Base-by-base conservation (phyloP, 1,140 invertebrate genomes). In the Drusus annulatus region DNA sequence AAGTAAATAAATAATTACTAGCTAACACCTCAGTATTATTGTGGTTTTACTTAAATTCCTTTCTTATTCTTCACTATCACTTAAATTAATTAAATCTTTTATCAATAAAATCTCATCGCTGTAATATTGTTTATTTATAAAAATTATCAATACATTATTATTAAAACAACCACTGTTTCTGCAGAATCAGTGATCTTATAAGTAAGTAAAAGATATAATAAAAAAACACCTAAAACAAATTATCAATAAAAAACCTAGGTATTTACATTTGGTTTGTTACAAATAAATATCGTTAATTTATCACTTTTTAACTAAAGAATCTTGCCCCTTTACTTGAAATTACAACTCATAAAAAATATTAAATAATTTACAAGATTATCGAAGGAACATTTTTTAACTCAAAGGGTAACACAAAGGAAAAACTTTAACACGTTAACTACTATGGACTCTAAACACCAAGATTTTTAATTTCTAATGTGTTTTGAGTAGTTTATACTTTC, bases 201-300 rank as follows among this genome's bases (percentile, higher is more conserved):
- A 52, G 13, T 51, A 45, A 8, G 36, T 45, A 45, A 45, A 45
- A 45, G 36, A 45, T 45, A 13, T 45, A 45, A 45, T 28, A 73
- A 73, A 68, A 65, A 13, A 60, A 8, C 28, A 68, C 8, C 63
- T 68, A 76, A 45, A 13, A 76, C 23, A 60, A 76, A 17, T 71
- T 71, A 51, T 23, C 51, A 25, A 65, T 65, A 65, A 28, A 65
- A 54, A 76, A 45, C 36, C 36, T 45, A 45, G 36, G 36, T 45
- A 45, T 50, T 60, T 82, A 82, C 36, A 79, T 82, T 82, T 82
- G 81, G 81, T 79, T 82, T 78, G 78, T 79, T 82, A 82, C 73
- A 79, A 82, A 65, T 68, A 78, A 71, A 79, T 58, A 82, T 76
- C 68, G 75, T 54, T 28, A 45, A 31, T 56, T 56, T 75, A 75